A percentile compares a stretch with the other conserved stretches of the same genome.
Evolutionary conservation across 2,888 invertebrate species (phyloP).

Genomic region (Piscicola geometra): DNA sequence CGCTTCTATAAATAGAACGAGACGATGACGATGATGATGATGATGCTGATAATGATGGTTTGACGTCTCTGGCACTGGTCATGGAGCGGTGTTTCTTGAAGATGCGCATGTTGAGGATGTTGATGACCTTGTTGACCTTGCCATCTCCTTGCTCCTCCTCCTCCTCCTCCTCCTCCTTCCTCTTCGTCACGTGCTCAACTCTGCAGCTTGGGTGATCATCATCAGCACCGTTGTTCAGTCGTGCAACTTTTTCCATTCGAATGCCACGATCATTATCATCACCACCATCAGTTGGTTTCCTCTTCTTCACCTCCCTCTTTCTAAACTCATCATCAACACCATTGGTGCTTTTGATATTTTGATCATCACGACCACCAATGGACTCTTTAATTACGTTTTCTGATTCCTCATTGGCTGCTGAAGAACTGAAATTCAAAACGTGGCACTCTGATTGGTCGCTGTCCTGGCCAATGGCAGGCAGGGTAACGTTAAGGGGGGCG

Average conservation of each 20-base stretch:
- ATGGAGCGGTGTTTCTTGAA: background rate
- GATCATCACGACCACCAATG: background rate
- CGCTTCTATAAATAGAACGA: slow-evolving; percentile 32
- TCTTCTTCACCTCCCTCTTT: background rate
- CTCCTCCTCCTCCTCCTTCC: background rate
- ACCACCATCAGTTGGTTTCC: background rate
- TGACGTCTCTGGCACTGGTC: background rate
- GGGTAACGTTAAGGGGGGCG: slow-evolving; percentile 35
- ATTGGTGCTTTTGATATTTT: slow-evolving; percentile 13
- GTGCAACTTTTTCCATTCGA: background rate
- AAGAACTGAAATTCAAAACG: background rate
- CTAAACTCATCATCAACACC: background rate
- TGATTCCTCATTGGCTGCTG: background rate
- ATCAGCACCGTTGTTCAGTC: no score
- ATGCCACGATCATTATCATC: background rate
- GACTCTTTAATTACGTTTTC: background rate
- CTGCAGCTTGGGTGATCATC: no score
- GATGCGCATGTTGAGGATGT: slow-evolving; percentile 1
- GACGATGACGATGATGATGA: background rate
- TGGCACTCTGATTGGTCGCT: background rate
- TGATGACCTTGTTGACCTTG: background rate
- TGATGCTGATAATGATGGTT: background rate
- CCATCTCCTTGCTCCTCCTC: background rate
- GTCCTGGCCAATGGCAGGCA: background rate
- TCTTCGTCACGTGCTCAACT: no score